phyloP scores from a whole-genome alignment of 2,113 vertebrate species.

The Cololabis saira region DNA sequence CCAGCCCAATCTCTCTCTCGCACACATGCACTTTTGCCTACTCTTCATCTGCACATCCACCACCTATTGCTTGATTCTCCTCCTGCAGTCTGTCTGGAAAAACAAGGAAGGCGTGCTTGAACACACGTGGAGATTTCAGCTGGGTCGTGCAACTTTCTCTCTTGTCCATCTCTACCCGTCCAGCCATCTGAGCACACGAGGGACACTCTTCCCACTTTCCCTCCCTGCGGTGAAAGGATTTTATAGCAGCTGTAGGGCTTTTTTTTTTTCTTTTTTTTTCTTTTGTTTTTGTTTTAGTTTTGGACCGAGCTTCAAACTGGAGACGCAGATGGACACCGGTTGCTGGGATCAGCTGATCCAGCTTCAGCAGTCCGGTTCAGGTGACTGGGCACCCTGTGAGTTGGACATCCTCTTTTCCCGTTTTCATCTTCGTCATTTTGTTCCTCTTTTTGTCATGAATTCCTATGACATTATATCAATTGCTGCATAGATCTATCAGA shows the following conservation, averaged over 20 bases:
- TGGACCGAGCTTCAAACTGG: slow-evolving; percentile 70
- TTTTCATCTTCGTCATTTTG: neutral
- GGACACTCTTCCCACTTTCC: slow-evolving; percentile 15
- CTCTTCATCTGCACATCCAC: slow-evolving; percentile 1
- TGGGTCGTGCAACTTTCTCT: slow-evolving; percentile 41
- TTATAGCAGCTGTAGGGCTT: slow-evolving; percentile 3
- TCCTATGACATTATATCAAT: no score
- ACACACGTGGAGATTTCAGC: slow-evolving; percentile 62
- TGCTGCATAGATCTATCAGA: no score
- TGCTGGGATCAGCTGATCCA: slow-evolving; percentile 83
- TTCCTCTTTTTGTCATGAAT: neutral
- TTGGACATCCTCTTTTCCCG: slow-evolving; percentile 26
- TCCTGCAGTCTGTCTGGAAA: slow-evolving; percentile 47
- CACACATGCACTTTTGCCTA: neutral
- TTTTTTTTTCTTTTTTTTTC: slow-evolving; percentile 5
- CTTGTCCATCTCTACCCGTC: slow-evolving; percentile 11
- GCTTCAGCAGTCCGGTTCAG: slow-evolving; percentile 76
- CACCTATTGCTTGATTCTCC: slow-evolving; percentile 46
- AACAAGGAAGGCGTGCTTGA: slow-evolving; percentile 58
- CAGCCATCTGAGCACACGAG: slow-evolving; percentile 9
- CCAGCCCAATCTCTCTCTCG: no score
- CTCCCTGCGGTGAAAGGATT: slow-evolving; percentile 36
- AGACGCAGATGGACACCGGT: slow-evolving; percentile 60
- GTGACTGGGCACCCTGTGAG: slow-evolving; percentile 80
- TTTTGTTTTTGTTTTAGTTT: neutral